Evolutionary conservation across 2,113 vertebrate genomes (phyloP).

Genomic region (Triplophysa rosa): DNA sequence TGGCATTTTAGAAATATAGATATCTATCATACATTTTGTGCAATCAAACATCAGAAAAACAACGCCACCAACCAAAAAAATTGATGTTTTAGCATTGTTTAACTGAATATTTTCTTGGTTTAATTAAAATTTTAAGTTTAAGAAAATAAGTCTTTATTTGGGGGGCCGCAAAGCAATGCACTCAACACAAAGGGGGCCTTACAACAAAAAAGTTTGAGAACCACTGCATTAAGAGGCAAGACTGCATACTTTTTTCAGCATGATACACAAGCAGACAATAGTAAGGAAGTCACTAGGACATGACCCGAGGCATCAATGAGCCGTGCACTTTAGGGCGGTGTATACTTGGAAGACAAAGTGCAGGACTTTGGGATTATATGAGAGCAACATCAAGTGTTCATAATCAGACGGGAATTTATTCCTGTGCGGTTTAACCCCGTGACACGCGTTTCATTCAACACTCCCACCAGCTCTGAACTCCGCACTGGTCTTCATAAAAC

Average conservation of each 20-base stretch:
- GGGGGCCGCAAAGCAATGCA: no score
- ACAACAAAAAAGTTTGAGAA: no score
- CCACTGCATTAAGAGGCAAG: no score
- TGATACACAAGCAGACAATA: not conserved
- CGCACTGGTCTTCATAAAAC: conserved; percentile 39
- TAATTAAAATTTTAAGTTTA: no score
- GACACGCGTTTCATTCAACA: not conserved
- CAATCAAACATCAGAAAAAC: no score
- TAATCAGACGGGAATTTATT: conserved; percentile 1
- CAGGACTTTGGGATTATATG: conserved; percentile 3
- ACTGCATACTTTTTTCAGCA: not conserved
- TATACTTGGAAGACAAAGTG: not conserved
- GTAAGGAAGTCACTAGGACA: not conserved
- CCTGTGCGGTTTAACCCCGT: conserved; percentile 15
- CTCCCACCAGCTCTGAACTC: conserved; percentile 11
- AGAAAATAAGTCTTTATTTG: no score
- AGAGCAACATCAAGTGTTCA: not conserved
- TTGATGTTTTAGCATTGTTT: no score
- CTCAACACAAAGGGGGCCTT: no score
- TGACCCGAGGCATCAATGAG: not conserved
- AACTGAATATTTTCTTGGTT: no score
- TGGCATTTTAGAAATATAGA: no score
- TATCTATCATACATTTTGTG: no score
- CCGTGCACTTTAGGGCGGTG: not conserved
- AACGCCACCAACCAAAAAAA: no score